phyloP scores from a whole-genome alignment of 37 sponge, comb jelly and placozoan species.

The Hormiphora californensis region DNA sequence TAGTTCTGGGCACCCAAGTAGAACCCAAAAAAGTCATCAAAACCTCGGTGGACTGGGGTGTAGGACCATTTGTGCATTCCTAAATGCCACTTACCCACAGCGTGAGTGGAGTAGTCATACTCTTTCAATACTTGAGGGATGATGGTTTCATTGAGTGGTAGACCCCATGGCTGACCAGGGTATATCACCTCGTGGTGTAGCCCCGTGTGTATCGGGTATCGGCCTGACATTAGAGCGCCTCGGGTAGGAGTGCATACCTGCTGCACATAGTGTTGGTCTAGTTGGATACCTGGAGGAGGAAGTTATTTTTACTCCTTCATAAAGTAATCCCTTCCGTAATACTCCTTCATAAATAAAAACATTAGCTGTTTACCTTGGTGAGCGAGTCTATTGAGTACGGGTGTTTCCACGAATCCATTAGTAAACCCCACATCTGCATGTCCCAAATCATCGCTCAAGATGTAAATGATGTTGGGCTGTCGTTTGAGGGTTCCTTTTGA shows the following conservation, averaged over 20 bases:
- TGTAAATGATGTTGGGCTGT: conserved; percentile 50
- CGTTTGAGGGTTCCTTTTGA: too few relatives aligned
- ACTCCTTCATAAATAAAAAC: neutral
- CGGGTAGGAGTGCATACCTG: conserved; percentile 52
- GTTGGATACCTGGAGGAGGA: neutral
- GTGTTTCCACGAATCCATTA: neutral
- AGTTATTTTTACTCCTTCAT: too few relatives aligned
- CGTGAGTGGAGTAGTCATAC: conserved; percentile 52
- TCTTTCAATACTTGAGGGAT: conserved; percentile 38
- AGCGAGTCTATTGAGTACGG: conserved; percentile 12
- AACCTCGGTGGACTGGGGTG: conserved; percentile 37
- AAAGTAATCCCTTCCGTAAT: neutral
- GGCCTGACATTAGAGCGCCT: conserved; percentile 44
- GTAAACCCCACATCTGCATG: conserved; percentile 39
- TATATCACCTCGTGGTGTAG: conserved; percentile 33
- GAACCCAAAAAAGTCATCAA: conserved; percentile 54
- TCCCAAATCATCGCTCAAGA: conserved; percentile 48
- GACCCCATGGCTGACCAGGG: conserved; percentile 40
- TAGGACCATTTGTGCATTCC: conserved; percentile 51
- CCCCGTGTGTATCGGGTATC: conserved; percentile 41
- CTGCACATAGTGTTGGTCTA: conserved; percentile 50
- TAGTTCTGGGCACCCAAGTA: conserved; percentile 47
- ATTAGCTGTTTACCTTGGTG: neutral
- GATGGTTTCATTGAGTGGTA: conserved; percentile 44
- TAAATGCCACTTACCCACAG: conserved; percentile 50